Conservation (phyloP, 2,797 vertebrate species). For the Coranthus polyacanthus region DNA sequence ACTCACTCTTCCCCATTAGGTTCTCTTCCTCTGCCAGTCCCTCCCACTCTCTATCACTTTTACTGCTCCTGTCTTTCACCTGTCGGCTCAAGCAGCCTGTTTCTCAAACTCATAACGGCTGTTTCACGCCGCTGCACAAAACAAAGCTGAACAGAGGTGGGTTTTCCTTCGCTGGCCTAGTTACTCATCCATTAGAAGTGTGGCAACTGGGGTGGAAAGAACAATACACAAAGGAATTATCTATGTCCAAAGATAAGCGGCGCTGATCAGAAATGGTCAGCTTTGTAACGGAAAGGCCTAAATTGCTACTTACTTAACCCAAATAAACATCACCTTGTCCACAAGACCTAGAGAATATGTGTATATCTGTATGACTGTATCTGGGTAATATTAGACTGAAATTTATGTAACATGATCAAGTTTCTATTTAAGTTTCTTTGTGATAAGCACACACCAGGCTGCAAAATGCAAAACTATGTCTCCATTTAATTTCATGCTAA, state of each 20-base stretch:
- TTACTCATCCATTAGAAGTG: conserved; percentile 67
- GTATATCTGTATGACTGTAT: too few species aligned
- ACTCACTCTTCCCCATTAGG: conserved; percentile 75
- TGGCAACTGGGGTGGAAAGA: conserved; percentile 66
- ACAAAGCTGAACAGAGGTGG: conserved; percentile 66
- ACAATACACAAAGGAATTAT: conserved; percentile 66
- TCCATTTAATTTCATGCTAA: too few species aligned
- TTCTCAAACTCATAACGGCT: conserved; percentile 56
- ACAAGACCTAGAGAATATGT: too few species aligned
- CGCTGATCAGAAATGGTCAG: conserved; percentile 37
- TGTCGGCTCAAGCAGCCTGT: conserved; percentile 62
- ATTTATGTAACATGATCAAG: too few species aligned
- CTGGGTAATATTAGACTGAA: too few species aligned
- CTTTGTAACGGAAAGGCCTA: conserved; percentile 26
- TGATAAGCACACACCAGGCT: too few species aligned
- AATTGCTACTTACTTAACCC: too few species aligned
- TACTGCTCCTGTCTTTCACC: conserved; percentile 70
- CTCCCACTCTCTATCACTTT: conserved; percentile 70
- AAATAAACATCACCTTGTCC: too few species aligned
- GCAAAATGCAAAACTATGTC: too few species aligned
- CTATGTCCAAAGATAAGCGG: conserved; percentile 58
- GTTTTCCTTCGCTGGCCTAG: conserved; percentile 60
- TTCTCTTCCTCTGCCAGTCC: conserved; percentile 64
- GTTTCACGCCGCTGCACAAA: conserved; percentile 68
- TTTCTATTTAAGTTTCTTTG: too few species aligned